Base-by-base conservation (phyloP, 2,888 invertebrate genomes). In the Ctenicera cuprea region DNA sequence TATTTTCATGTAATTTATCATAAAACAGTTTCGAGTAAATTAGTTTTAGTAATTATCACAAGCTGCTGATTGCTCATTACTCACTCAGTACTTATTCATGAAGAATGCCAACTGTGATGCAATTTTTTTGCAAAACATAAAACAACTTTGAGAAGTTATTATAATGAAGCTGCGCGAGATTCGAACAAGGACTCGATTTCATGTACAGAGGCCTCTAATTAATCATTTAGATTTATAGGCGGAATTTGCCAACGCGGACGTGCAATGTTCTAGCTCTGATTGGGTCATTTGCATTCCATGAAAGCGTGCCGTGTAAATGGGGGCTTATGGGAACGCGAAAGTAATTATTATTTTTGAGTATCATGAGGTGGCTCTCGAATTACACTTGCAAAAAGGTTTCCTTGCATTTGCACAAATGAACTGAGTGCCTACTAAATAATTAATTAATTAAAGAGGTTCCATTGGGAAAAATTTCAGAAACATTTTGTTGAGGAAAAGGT, bases 211-310 rank as follows among this genome's bases (percentile, higher is more conserved):
- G 26, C 59, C 43, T 45, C 41, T 67, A 67, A 67, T 67, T 67
- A 57, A 57, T 67, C 67, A 67, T 67, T 67, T 67, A 67, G 67
- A 67, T 67, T 67, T 67, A 67, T 67, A 57, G 59, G 57, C 59
- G 59, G 71, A 65, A 71, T 65, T 71, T 71, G 59, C 65, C 50
- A 65, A 65, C 38, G 50, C 57, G 65, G 48, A 65, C 65, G 65
- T 65, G 65, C 57, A 26, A 48, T 64, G 65, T 65, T 71, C 43
- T 30, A 65, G 50, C 38, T 65, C 59, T 71, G 71, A 71, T 71
- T 71, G 57, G 71, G 63, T 48, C 64, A 71, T 71, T 71, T 71
- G 50, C 65, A 71, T 71, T 71, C 64, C 59, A 45, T 64, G 54
- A 43, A 57, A 43, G 57, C 70, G 37, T 18, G 1, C 41, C 18